Base-by-base conservation (phyloP, 2,888 invertebrate species). In the Gymnosoma rotundatum region DNA sequence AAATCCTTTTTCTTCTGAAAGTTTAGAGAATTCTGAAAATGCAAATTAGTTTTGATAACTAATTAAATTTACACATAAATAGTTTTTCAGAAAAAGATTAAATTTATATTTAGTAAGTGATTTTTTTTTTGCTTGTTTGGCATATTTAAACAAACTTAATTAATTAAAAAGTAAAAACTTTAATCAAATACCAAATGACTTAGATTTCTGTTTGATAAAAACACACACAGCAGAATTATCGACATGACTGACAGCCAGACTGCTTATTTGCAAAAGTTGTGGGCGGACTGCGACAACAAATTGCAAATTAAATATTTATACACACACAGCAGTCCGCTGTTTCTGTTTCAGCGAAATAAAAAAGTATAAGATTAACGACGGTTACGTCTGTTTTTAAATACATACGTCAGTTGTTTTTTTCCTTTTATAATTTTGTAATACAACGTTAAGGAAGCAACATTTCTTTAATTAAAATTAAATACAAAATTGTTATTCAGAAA, bases 211-310 rank as follows among this genome's bases (percentile, higher is more conserved):
- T 21, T 21, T 60, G 42, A 52, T 16, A 69, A 67, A 12, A 48
- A 50, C 14, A 36, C 10, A 76, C 18, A 38, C 18, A 58, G 25
- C 32, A 56, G 25, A 72, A 50, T 64, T 61, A 56, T 36, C 54
- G 54, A 52, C 25, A 63, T 54, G 54, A 70, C n/a, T n/a, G n/a
- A n/a, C 45, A 63, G 9, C 69, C 20, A 42, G 70, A n/a, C 64
- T 69, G 78, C 21, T 48, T 56, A 69, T 67, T 76, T 38, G 60
- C 66, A 73, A 52, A 63, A 78, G 48, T 54, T 25, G 83, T 84
- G 80, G 83, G 83, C 78, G 80, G 72, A 76, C 67, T 54, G 67
- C 72, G 56, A 69, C 52, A 83, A 69, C 50, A 73, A 78, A 73
- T 75, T 63, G 69, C 50, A 73, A 78, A 73, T 72, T 63, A 60